Conservation (phyloP, 2,888 invertebrate species). For the Caradrina clavipalpis region DNA sequence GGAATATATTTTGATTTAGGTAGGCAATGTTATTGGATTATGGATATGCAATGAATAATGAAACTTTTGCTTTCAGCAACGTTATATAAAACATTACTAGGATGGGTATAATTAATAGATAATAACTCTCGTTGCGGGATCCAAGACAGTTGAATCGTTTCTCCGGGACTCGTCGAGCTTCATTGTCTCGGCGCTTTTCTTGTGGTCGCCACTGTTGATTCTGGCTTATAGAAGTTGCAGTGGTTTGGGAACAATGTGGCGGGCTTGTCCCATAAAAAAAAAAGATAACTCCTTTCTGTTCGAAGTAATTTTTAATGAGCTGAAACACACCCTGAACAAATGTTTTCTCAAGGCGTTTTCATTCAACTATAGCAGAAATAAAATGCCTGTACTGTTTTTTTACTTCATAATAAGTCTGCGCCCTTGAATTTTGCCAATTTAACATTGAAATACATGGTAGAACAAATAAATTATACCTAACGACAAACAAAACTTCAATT, state of each 20-base stretch:
- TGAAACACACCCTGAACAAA: too few relatives aligned
- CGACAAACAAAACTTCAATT: constrained; percentile 43
- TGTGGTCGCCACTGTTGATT: too few relatives aligned
- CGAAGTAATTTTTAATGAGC: too few relatives aligned
- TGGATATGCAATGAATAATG: background rate
- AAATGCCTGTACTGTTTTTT: background rate
- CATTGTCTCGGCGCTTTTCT: too few relatives aligned
- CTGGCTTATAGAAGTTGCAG: too few relatives aligned
- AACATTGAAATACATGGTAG: constrained; percentile 36
- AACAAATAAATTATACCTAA: constrained; percentile 47
- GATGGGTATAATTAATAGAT: too few relatives aligned
- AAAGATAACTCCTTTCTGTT: background rate
- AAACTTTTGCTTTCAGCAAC: background rate
- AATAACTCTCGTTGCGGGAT: too few relatives aligned
- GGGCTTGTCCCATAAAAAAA: too few relatives aligned
- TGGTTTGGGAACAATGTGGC: too few relatives aligned
- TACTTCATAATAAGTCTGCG: constrained; percentile 12
- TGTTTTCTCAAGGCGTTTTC: too few relatives aligned
- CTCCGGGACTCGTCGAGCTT: too few relatives aligned
- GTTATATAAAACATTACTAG: background rate
- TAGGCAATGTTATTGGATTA: constrained; percentile 4
- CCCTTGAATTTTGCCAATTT: constrained; percentile 38
- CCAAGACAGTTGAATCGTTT: too few relatives aligned
- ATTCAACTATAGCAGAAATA: background rate
- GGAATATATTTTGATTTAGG: background rate